Conservation (phyloP, 2,797 vertebrate species). For the Pseudochromis fuscus region DNA sequence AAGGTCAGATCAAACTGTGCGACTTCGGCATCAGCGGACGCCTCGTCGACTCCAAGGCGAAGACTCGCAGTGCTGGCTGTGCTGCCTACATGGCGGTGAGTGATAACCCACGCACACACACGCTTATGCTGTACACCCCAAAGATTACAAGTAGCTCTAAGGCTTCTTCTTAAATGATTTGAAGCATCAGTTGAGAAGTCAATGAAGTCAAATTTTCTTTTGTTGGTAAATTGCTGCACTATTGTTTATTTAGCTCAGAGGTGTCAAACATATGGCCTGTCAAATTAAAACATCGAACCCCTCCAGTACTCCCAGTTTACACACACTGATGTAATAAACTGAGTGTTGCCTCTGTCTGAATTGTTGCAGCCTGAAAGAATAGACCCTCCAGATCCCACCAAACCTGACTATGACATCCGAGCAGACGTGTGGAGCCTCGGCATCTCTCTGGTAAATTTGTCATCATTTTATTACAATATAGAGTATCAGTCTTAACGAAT, state of each 20-base stretch:
- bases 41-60: constrained; percentile 96
- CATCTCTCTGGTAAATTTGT: constrained; percentile 91
- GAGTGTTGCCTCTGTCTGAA: constrained; percentile 15
- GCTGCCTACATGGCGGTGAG: constrained; percentile 97
- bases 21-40: constrained; percentile 97
- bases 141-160: too few species aligned
- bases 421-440: constrained; percentile 97
- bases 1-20: constrained; percentile 96
- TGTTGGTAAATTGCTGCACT: too few species aligned
- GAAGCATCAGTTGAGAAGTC: too few species aligned
- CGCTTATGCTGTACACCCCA: too few species aligned
- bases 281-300: too few species aligned
- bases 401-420: constrained; percentile 96
- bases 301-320: too few species aligned
- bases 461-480: neutral
- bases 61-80: constrained; percentile 95
- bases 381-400: constrained; percentile 95
- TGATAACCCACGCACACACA: constrained; percentile 12
- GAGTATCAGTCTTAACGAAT: neutral
- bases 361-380: constrained; percentile 92
- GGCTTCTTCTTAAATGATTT: too few species aligned
- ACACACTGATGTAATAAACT: neutral
- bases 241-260: too few species aligned
- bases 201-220: too few species aligned
- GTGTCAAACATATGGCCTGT: too few species aligned